Percentiles rank a stretch among this genome's conserved stretches.
These are phyloP conservation scores for Volucella bombylans DNA, from an alignment of 2,888 invertebrate genomes.

Conservation along the genomic window DNA sequence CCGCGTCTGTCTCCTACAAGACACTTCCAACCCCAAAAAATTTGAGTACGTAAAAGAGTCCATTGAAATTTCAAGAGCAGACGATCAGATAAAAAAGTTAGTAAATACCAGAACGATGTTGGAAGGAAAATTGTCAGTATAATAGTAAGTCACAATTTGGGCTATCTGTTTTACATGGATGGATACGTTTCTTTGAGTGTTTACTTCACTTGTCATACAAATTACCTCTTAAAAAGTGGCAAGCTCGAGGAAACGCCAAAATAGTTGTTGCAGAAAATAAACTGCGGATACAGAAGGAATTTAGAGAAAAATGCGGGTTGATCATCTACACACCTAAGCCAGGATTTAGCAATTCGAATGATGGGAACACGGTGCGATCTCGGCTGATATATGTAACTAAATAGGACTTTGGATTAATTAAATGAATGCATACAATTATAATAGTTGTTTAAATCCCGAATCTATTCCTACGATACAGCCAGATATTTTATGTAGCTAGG, in stretches of 20 bases:
- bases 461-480: neutral
- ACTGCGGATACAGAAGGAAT: neutral
- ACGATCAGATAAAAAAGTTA: too few relatives aligned
- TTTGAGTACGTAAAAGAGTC: too few relatives aligned
- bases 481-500: too few relatives aligned
- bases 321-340: neutral
- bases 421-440: conserved; percentile 2
- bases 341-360: conserved; percentile 8
- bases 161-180: too few relatives aligned
- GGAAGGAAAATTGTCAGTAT: too few relatives aligned
- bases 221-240: conserved; percentile 6
- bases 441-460: neutral
- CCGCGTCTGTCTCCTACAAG: too few relatives aligned
- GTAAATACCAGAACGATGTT: too few relatives aligned
- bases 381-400: conserved; percentile 1
- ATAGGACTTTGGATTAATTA: neutral
- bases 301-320: neutral
- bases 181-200: neutral
- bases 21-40: too few relatives aligned
- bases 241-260: neutral
- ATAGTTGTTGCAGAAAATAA: neutral
- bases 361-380: neutral
- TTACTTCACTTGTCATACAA: too few relatives aligned
- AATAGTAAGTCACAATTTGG: too few relatives aligned
- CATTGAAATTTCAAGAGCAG: too few relatives aligned